Evolutionary conservation across 2,113 vertebrate species (phyloP).

Genomic region (Saguinus imperator): DNA sequence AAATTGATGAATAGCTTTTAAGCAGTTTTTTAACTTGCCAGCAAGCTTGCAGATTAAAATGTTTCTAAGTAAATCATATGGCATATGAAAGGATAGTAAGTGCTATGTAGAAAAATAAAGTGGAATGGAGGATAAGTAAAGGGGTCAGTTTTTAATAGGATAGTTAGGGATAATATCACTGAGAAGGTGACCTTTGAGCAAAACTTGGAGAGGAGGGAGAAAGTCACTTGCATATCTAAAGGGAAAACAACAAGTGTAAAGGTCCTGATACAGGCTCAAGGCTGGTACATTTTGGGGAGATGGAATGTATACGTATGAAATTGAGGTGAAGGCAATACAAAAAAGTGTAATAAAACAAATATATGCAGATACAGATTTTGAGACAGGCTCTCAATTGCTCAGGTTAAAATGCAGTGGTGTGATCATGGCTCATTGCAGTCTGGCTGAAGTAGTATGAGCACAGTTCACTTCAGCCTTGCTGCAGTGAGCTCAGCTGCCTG

Average conservation of each 20-base stretch:
- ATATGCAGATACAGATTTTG: too few species aligned
- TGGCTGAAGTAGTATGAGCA: too few species aligned
- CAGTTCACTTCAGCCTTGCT: too few species aligned
- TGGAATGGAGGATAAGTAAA: not conserved
- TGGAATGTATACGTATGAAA: not conserved
- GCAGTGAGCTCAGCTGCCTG: too few species aligned
- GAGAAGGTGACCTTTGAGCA: conserved; percentile 27
- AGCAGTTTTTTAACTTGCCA: not conserved
- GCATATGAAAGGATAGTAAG: not conserved
- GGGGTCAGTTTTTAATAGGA: not conserved
- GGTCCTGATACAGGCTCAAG: not conserved
- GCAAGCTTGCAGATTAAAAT: conserved; percentile 25
- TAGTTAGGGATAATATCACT: not conserved
- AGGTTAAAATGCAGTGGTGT: too few species aligned
- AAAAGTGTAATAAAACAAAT: conserved; percentile 32
- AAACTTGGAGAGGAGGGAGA: not conserved
- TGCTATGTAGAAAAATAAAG: not conserved
- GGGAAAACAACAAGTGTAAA: not conserved
- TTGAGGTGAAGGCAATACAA: not conserved
- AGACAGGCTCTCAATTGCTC: too few species aligned
- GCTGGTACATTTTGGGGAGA: not conserved
- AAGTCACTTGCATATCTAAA: not conserved
- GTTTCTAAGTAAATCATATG: conserved; percentile 44
- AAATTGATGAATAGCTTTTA: conserved; percentile 30
- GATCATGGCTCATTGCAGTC: too few species aligned